Base-by-base conservation (phyloP, 2,113 vertebrate genomes). In the Megaceryle maxima region DNA sequence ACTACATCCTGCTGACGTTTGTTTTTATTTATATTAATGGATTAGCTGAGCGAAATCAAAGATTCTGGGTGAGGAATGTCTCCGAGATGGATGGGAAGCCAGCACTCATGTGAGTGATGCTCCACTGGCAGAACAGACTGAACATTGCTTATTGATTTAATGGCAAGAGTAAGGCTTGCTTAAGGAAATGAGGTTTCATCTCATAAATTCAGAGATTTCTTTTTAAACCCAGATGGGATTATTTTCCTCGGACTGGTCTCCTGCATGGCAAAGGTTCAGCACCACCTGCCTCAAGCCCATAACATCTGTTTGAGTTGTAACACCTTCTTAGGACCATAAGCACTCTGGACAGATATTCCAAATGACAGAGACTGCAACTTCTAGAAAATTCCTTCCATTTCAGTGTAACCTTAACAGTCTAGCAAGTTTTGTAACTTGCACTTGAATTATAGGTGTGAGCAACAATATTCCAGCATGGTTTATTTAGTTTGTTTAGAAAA, bases 1-100 rank as follows among this genome's bases (percentile, higher is more conserved):
- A 6, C 13, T 83, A 85, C 80, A 96, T 96, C 91, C 87, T 92
- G 73, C 29, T 87, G 26, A 25, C 82, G 18, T 77, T 95, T 87
- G 43, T 41, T 92, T 95, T 85, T 89, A 83, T 91, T 93, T 90
- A 51, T 81, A 64, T 63, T 83, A 92, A 63, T 39, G 74, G 53
- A 91, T 91, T 94, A 83, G 41, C 55, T 80, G 50, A 88, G 25
- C 41, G 83, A 59, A 84, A 87, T 66, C 55, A 37, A 94, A 56
- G 20, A 83, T 85, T 74, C 83, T 76, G 86, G 13, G 41, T 69
- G 44, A 94, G 63, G 67, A 91, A 93, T 66, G 26, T 82, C 66
- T 91, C 53, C 31, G 50, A 80, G 64, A 88, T 20, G 11, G 87
- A 69, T 46, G 55, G 44, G 44, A 94, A 92, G 57, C 74, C 4